Conservation (phyloP, 2,113 vertebrate genomes). For the Hepsetus odoe region DNA sequence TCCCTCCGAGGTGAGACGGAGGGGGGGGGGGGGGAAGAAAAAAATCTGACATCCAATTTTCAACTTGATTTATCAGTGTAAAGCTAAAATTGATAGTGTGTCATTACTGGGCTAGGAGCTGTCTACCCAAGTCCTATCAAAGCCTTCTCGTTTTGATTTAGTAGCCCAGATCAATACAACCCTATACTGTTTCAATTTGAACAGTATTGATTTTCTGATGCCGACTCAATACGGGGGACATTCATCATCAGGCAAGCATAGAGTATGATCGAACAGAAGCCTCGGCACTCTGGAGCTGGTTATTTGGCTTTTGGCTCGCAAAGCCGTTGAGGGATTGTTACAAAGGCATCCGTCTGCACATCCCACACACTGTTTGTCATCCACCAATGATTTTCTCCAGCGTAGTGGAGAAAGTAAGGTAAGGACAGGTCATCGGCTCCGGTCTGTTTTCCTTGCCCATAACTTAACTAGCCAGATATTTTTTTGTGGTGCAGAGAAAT, state of each 20-base stretch:
- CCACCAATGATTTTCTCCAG: slow-evolving; percentile 1
- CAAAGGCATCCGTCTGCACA: not conserved
- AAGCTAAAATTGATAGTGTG: slow-evolving; percentile 99
- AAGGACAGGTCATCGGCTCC: not conserved
- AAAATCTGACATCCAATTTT: slow-evolving; percentile 98
- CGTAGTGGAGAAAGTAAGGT: not conserved
- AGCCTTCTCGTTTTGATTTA: slow-evolving; percentile 93
- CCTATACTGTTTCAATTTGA: slow-evolving; percentile 99
- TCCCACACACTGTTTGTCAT: not conserved
- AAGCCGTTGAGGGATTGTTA: slow-evolving; percentile 14
- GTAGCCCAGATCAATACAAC: slow-evolving; percentile 92
- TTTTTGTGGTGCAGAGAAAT: not conserved
- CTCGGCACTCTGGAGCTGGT: slow-evolving; percentile 63
- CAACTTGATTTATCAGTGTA: slow-evolving; percentile 99
- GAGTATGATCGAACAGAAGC: slow-evolving; percentile 71
- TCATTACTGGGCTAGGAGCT: slow-evolving; percentile 89
- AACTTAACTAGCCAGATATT: not conserved
- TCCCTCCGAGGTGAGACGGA: slow-evolving; percentile 67
- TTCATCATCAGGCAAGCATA: slow-evolving; percentile 90
- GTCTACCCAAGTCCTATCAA: slow-evolving; percentile 93
- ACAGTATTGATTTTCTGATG: slow-evolving; percentile 95
- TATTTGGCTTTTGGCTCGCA: slow-evolving; percentile 59
- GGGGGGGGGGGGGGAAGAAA: slow-evolving; percentile 29
- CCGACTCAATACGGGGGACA: slow-evolving; percentile 83
- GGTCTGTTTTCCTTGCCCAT: not conserved